Evolutionary conservation across 2,888 invertebrate species (phyloP).

Genomic region (Prosopocoilus inquinatus): DNA sequence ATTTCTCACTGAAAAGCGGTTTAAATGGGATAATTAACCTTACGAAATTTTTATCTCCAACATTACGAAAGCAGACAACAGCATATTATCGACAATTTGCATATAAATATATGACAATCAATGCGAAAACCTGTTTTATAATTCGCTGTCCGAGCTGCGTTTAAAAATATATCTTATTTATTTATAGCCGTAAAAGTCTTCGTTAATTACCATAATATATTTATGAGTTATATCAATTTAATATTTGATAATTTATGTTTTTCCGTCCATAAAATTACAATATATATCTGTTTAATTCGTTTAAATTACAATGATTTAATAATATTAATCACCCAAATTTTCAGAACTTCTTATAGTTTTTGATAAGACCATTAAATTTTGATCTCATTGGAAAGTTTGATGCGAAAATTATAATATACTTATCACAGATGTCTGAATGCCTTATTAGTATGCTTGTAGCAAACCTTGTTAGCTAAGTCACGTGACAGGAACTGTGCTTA

Average conservation of each 20-base stretch:
- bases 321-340: background rate
- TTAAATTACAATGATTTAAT: constrained; percentile 1
- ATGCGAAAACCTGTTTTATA: background rate
- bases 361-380: no score
- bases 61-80: background rate
- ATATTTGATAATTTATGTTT: background rate
- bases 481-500: no score
- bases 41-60: no score
- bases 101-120: background rate
- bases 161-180: background rate
- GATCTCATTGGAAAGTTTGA: no score
- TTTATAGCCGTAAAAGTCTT: background rate
- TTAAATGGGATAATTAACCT: no score
- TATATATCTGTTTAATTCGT: background rate
- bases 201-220: background rate
- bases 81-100: background rate
- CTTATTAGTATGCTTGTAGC: no score
- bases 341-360: no score
- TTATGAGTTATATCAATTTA: background rate
- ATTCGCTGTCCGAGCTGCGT: background rate
- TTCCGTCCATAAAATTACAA: background rate
- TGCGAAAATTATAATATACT: no score
- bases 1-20: no score
- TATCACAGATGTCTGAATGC: no score
- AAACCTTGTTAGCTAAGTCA: no score